Evolutionary conservation across 2,888 invertebrate genomes (phyloP), one percentile per base, ranked within the genome.

Genomic region (Phalera bucephala): DNA sequence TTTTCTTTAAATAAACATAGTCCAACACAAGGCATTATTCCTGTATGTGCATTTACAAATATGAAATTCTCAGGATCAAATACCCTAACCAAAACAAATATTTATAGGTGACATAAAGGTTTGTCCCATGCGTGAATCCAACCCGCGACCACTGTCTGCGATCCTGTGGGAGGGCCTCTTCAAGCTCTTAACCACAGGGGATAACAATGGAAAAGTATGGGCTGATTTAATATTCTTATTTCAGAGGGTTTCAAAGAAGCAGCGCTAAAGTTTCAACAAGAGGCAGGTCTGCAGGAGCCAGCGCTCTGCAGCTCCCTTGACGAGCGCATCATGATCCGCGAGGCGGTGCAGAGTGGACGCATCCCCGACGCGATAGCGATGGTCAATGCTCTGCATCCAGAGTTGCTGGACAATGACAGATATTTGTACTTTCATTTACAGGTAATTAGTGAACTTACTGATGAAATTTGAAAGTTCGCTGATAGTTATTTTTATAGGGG

Each of bases 381-480:
- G 77, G 97, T 99, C 30, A 99, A 99, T 75, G 94, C 97, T 52
- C 82, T 98, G 28, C 97, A 98, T 76, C 99, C 99, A 0, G 98
- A 99, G 73, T 81, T 99, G 29, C 85, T 99, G 45, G 98, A 98
- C 73, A 97, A 97, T 81, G 97, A 99, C 75, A 93, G 97, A 88
- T 97, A 97, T 80, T 91, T 99, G 13, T 98, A 97, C 74, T 99
- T 99, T 74, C 98, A 98, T 77, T 91, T 99, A 54, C 97, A 97
- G 91, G 95, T 95, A 81, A 33, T 13, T n/a, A 14, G 6, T 21
- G 1, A 21, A 5, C 8, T 22, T 22, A 22, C n/a, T n/a, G n/a
- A n/a, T n/a, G n/a, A n/a, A n/a, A n/a, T n/a, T n/a, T n/a, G n/a
- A n/a, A n/a, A n/a, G n/a, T n/a, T n/a, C n/a, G n/a, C n/a, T n/a